These are phyloP conservation scores for Xylocampa areola DNA, from an alignment of 2,888 invertebrate species.

Conservation along the genomic window DNA sequence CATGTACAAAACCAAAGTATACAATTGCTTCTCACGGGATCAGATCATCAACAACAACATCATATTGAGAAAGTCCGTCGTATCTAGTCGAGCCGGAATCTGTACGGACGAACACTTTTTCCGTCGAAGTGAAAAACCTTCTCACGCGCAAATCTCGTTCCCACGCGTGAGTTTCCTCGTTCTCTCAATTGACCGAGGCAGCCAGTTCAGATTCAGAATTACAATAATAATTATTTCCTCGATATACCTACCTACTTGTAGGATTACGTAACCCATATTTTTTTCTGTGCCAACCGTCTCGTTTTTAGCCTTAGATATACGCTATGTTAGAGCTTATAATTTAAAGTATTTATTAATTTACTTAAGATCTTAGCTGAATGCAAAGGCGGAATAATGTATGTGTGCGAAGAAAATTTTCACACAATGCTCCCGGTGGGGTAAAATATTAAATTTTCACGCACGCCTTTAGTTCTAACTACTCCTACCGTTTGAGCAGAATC, in stretches of 20 bases:
- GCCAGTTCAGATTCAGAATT: constrained; percentile 56
- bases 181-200: constrained; percentile 68
- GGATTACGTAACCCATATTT: too few species aligned
- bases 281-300: too few species aligned
- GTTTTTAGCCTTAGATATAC: too few species aligned
- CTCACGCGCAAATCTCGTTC: constrained; percentile 83
- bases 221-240: constrained; percentile 46
- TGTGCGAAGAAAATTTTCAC: constrained; percentile 29
- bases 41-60: constrained; percentile 62
- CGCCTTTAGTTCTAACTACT: constrained; percentile 12
- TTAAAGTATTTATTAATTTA: constrained; percentile 16
- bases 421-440: constrained; percentile 19
- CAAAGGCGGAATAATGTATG: constrained; percentile 7
- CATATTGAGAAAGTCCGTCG: constrained; percentile 73
- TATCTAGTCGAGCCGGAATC: constrained; percentile 70
- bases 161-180: constrained; percentile 83
- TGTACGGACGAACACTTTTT: constrained; percentile 70
- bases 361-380: constrained; percentile 20
- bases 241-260: too few species aligned
- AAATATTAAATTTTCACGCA: constrained; percentile 15
- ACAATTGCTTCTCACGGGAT: constrained; percentile 59
- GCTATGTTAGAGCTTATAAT: too few species aligned
- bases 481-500: constrained; percentile 34
- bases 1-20: constrained; percentile 26
- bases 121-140: constrained; percentile 76